Conservation (phyloP, 2,888 invertebrate species). For the Phaedon cochleariae region DNA sequence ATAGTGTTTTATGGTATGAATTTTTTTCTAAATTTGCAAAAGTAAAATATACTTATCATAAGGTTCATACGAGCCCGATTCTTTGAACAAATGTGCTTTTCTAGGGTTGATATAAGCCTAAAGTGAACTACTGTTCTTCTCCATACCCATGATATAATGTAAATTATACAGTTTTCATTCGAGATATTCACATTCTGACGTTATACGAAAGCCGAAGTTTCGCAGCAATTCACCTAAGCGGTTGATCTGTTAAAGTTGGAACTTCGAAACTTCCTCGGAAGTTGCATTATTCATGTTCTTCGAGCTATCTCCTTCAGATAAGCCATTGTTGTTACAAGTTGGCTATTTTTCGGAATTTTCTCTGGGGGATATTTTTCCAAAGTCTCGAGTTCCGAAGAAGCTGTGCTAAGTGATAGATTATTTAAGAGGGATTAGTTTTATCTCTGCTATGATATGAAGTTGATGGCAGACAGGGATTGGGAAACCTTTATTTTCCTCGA, state of each 20-base stretch:
- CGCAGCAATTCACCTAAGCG: conserved; percentile 40
- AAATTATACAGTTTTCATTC: conserved; percentile 10
- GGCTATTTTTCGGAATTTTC: conserved; percentile 48
- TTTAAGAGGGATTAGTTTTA: conserved; percentile 25
- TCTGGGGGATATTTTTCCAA: conserved; percentile 45
- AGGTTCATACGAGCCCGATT: too few relatives aligned
- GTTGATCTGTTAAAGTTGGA: conserved; percentile 46
- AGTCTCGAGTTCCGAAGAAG: conserved; percentile 22
- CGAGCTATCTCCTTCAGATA: conserved; percentile 54
- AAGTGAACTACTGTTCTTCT: too few relatives aligned
- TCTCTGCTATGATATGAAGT: not conserved
- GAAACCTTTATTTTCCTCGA: not conserved
- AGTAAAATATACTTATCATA: too few relatives aligned
- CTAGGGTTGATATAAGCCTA: too few relatives aligned
- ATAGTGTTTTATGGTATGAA: too few relatives aligned
- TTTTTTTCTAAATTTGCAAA: too few relatives aligned
- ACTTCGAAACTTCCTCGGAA: conserved; percentile 48
- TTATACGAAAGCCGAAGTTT: conserved; percentile 29
- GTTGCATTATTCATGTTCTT: conserved; percentile 56
- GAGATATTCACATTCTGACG: conserved; percentile 19
- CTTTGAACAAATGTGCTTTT: too few relatives aligned
- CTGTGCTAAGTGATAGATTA: conserved; percentile 34
- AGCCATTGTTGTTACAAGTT: conserved; percentile 56
- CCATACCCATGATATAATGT: not conserved
- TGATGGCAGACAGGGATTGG: not conserved